Base-by-base conservation (phyloP, 2,797 vertebrate genomes). In the Dipus sagitta region DNA sequence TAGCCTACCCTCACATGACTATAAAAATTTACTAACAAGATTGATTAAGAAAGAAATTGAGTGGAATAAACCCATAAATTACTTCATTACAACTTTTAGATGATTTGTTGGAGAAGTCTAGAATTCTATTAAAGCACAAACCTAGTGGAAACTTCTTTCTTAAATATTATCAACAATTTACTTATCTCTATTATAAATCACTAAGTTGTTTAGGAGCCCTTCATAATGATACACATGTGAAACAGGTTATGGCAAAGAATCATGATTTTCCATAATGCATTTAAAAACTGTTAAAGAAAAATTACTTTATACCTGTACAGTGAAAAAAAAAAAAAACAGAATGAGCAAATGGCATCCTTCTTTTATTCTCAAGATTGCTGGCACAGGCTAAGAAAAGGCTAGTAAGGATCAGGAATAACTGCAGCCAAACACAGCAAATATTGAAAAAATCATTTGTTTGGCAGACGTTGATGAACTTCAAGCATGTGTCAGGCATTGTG, bases 371-470 rank as follows among this genome's bases (percentile, higher is more conserved):
- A 85, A 82, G 68, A 38, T 21, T 68, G 0, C 12, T 21, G 11
- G 6, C 6, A 2, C n/a, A 58, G 47, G 14, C 74, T 79, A 30
- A 88, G 58, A 62, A 91, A 28, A 7, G 67, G 3, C 26, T n/a
- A 60, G 70, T 0, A 10, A 32, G 5, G 12, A 60, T 81, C 83
- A 5, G 26, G 24, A 30, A 78, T 38, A 42, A 28, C 0, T 32
- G 23, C 10, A 89, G 24, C 67, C 54, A 64, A 80, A 80, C 12
- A 67, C 42, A 74, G 34, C 0, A 23, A 6, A 0, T 28, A 21
- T 86, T 81, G 30, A 38, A 82, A 92, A 80, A 62, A 92, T 15
- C 86, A 54, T 90, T 87, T 83, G 13, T 32, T 91, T 47, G 65
- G 64, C 32, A 87, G 60, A 90, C 74, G 90, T 13, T 84, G 90